Percentiles rank a stretch among this genome's conserved stretches.
phyloP scores from a whole-genome alignment of 2,888 invertebrate genomes.

The Siphlonurus alternatus region DNA sequence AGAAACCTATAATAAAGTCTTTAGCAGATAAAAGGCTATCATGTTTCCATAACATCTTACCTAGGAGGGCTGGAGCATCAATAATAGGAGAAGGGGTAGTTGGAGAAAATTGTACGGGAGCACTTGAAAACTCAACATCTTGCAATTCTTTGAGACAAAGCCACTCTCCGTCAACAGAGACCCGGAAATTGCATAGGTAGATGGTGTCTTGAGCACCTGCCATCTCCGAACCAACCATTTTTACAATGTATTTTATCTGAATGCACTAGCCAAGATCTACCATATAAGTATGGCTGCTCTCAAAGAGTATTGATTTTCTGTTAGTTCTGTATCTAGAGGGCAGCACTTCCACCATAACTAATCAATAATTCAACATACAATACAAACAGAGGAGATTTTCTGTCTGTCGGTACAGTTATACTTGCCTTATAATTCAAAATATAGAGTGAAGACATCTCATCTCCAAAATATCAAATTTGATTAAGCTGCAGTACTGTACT shows the following conservation, averaged over 20 bases:
- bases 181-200: slow-evolving; percentile 92
- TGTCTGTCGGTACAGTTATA: too few relatives aligned
- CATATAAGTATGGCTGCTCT: too few relatives aligned
- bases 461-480: too few relatives aligned
- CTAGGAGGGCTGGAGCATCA: slow-evolving; percentile 39
- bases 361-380: not conserved
- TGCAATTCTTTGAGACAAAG: slow-evolving; percentile 84
- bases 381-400: not conserved
- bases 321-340: not conserved
- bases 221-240: slow-evolving; percentile 36
- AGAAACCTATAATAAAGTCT: too few relatives aligned
- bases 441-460: too few relatives aligned
- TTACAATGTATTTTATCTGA: too few relatives aligned
- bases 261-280: too few relatives aligned
- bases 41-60: too few relatives aligned
- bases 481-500: too few relatives aligned
- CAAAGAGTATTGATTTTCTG: not conserved
- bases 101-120: slow-evolving; percentile 32
- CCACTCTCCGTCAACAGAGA: slow-evolving; percentile 96
- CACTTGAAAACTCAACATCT: slow-evolving; percentile 53
- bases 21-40: too few relatives aligned
- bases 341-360: not conserved
- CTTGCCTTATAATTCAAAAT: too few relatives aligned
- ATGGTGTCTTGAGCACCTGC: slow-evolving; percentile 89
- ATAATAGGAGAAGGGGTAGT: slow-evolving; percentile 34